Evolutionary conservation across 2,113 vertebrate genomes (phyloP), one percentile per base, ranked within the genome.

Genomic region (Hippocampus comes): DNA sequence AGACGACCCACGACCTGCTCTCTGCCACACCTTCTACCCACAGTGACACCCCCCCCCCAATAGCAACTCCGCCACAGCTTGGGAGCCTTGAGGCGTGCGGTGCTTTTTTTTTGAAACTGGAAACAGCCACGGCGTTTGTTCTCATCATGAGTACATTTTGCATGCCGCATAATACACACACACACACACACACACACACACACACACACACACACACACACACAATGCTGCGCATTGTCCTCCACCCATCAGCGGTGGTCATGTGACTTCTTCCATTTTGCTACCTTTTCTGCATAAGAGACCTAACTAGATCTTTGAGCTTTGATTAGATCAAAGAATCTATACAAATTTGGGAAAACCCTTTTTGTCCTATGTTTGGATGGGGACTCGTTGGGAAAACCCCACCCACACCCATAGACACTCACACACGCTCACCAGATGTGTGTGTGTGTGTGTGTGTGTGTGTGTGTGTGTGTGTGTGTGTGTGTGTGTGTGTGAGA

Each of bases 381-480:
- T 15, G 25, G 51, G 86, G 85, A 88, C 74, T 87, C 86, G 10
- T 88, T 70, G 15, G 46, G 77, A 75, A 78, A 85, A 81, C 68
- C 74, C 83, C 86, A 66, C 80, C 86, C 82, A 78, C 78, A 68
- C 38, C 9, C 69, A 59, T 23, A 46, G 8, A 10, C 7, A 17
- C 23, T 2, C 6, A 55, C 70, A 79, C 71, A 77, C 67, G 79
- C 41, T 70, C 49, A 59, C 71, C 80, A 80, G 63, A 69, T 67
- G 34, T 71, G 61, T 64, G 14, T 65, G 46, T 46, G 48, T 34
- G 15, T 30, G 2, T 30, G 30, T 30, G 27, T 27, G 61, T 64
- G 14, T 61, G 46, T 46, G 48, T 34, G 15, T 3, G 3, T 30
- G 30, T 30, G 27, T 2, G 27, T 27, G 27, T 27, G 27, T 27